phyloP scores from a whole-genome alignment of 2,113 vertebrate species.

The Pycnonotus jocosus region DNA sequence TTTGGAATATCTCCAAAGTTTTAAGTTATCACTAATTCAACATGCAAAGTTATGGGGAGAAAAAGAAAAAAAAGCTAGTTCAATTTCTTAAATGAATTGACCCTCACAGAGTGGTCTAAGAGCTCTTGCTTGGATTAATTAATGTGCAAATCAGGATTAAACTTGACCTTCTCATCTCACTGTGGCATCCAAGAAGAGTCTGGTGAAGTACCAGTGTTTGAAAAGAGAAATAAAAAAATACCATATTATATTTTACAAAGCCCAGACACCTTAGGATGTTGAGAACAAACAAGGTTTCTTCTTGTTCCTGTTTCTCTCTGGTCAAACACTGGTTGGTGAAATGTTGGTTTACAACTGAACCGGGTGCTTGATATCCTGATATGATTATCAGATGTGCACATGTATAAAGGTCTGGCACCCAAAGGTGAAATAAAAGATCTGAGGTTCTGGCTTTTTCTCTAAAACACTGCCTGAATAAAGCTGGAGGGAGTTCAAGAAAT shows the following conservation, averaged over 20 bases:
- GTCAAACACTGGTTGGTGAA: background rate
- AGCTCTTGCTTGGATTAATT: background rate
- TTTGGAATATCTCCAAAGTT: background rate
- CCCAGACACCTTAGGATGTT: background rate
- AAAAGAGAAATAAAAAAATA: background rate
- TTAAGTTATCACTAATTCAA: background rate
- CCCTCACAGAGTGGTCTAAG: background rate
- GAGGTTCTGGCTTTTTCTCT: background rate
- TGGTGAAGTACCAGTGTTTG: background rate
- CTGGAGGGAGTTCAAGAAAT: background rate
- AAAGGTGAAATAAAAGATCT: background rate
- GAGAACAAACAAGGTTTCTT: too few species aligned
- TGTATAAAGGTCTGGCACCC: background rate
- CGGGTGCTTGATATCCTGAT: too few species aligned
- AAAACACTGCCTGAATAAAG: background rate
- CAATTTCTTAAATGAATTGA: background rate
- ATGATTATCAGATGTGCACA: background rate
- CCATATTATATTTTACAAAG: background rate
- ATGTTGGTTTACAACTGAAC: background rate
- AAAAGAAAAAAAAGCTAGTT: background rate
- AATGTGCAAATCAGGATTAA: background rate
- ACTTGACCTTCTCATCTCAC: background rate
- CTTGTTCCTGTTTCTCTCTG: background rate
- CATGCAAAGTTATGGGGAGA: rapidly evolving
- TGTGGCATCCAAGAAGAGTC: background rate